Conservation (phyloP, 2,113 vertebrate genomes). For the Clarias macrocephalus region DNA sequence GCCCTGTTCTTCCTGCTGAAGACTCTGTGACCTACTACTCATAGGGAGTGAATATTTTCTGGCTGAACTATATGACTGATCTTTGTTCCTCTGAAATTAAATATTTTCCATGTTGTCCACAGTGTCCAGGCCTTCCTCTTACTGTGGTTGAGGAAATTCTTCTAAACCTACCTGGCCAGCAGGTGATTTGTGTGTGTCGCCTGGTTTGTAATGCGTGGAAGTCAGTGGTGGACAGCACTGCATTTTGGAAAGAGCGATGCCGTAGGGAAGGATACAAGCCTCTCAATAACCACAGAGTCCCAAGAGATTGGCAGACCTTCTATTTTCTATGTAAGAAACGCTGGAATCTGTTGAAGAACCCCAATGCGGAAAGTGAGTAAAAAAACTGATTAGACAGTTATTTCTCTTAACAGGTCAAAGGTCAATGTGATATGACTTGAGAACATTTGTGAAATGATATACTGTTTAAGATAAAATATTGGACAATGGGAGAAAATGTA, state of each 20-base stretch:
- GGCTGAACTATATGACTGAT: background rate
- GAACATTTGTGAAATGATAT: background rate
- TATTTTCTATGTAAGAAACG: slow-evolving; percentile 66
- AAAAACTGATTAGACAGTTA: background rate
- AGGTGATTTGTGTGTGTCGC: slow-evolving; percentile 16
- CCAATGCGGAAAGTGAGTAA: slow-evolving; percentile 64
- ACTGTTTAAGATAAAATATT: too few species aligned
- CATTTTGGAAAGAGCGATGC: slow-evolving; percentile 69
- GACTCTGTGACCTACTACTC: too few species aligned
- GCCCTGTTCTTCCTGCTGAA: too few species aligned
- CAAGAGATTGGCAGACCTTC: slow-evolving; percentile 66
- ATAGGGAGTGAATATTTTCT: background rate
- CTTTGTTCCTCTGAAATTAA: background rate
- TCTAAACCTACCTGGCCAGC: too few species aligned
- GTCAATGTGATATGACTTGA: background rate
- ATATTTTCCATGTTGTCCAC: background rate
- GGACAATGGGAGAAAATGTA: too few species aligned
- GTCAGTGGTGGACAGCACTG: slow-evolving; percentile 65
- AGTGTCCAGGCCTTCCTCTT: slow-evolving; percentile 55
- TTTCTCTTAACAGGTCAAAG: background rate
- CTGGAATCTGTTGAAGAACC: slow-evolving; percentile 71
- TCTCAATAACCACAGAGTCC: slow-evolving; percentile 10
- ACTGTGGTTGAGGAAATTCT: slow-evolving; percentile 48
- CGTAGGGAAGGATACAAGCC: slow-evolving; percentile 62
- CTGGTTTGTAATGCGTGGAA: slow-evolving; percentile 70